Conservation (phyloP, 2,888 invertebrate genomes). For the Hermodice carunculata region DNA sequence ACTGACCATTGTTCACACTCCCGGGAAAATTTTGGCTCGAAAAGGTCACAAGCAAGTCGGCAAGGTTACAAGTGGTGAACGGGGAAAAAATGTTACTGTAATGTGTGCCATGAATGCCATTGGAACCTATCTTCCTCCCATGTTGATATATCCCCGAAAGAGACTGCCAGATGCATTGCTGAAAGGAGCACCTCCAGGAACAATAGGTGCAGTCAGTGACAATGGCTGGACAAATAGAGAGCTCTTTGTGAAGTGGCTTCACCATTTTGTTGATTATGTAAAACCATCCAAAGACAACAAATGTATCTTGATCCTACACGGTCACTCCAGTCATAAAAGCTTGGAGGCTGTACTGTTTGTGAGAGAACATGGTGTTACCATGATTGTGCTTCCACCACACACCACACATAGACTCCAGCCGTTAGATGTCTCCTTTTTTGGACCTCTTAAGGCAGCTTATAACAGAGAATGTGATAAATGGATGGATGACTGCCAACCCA, state of each 20-base stretch:
- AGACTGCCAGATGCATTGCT: constrained; percentile 53
- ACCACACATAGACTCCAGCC: constrained; percentile 60
- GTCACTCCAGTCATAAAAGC: constrained; percentile 57
- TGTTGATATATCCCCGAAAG: constrained; percentile 53
- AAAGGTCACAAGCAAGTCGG: constrained; percentile 22
- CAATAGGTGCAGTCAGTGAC: constrained; percentile 50
- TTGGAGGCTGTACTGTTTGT: constrained; percentile 54
- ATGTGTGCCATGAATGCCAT: constrained; percentile 40
- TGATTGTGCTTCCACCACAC: constrained; percentile 63
- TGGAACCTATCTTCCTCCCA: constrained; percentile 42
- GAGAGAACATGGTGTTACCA: constrained; percentile 51
- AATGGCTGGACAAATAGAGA: constrained; percentile 54
- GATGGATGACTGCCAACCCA: constrained; percentile 42
- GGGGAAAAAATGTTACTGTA: constrained; percentile 35
- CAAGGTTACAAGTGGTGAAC: constrained; percentile 32
- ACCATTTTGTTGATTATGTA: constrained; percentile 62
- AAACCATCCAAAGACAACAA: constrained; percentile 48
- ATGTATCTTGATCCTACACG: constrained; percentile 62
- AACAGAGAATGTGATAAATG: constrained; percentile 35
- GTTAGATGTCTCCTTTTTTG: constrained; percentile 45
- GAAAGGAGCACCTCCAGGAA: constrained; percentile 54
- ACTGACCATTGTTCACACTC: constrained; percentile 32
- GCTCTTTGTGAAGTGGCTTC: constrained; percentile 52
- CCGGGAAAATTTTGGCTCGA: constrained; percentile 26
- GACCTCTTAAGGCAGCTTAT: constrained; percentile 43